Percentiles rank a stretch among this genome's conserved stretches.
phyloP scores from a whole-genome alignment of 2,113 vertebrate genomes.

The Rhombomys opimus region DNA sequence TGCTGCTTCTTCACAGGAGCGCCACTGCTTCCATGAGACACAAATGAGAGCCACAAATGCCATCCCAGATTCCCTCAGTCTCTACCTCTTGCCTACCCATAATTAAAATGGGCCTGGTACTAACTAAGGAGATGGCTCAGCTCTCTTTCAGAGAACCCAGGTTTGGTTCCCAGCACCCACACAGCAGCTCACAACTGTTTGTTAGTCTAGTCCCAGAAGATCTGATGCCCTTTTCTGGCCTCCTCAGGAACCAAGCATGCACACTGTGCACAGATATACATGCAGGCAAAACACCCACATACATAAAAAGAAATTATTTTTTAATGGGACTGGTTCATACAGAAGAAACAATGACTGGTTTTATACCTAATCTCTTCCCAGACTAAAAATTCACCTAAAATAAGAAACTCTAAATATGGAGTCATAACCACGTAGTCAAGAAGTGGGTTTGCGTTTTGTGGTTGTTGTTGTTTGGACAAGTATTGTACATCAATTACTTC shows the following conservation, averaged over 20 bases:
- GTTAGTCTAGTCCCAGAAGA: neutral
- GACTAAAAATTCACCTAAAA: conserved; percentile 24
- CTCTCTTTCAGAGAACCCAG: neutral
- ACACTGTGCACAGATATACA: neutral
- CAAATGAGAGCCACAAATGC: neutral
- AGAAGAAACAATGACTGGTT: neutral
- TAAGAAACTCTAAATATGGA: neutral
- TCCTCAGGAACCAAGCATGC: neutral
- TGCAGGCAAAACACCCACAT: neutral
- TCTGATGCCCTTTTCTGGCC: neutral
- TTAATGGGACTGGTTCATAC: neutral
- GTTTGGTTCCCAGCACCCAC: neutral
- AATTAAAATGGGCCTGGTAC: neutral
- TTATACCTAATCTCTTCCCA: neutral
- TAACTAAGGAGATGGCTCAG: too few relatives aligned
- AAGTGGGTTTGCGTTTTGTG: neutral
- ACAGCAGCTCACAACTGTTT: neutral
- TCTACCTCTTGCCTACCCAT: neutral
- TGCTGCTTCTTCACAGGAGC: neutral
- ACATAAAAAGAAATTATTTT: neutral
- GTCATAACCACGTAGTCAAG: neutral
- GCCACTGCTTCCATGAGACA: neutral
- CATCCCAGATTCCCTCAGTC: neutral
- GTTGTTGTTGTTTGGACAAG: neutral
- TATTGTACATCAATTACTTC: neutral